Conservation (phyloP, 1,140 invertebrate species). For the Tetragonula clypearis region DNA sequence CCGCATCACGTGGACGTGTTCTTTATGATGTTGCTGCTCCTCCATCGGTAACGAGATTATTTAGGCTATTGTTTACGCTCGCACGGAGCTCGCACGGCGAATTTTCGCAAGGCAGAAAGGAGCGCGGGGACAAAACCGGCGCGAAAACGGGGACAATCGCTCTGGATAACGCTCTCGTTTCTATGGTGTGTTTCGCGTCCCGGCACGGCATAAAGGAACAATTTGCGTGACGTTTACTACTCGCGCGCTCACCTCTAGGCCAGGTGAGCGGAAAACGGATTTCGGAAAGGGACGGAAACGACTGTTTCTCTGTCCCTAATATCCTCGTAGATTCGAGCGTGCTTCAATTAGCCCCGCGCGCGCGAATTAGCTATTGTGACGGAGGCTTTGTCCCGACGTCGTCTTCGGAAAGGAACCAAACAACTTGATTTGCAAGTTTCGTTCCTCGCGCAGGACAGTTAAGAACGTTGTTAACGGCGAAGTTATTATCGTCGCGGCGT, state of each 20-base stretch:
- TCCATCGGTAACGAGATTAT: conserved; percentile 57
- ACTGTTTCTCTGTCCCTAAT: conserved; percentile 33
- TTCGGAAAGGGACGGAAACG: neutral
- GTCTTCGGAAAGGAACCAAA: neutral
- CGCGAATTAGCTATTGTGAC: conserved; percentile 15
- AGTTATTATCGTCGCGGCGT: conserved; percentile 14
- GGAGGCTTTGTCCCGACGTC: neutral
- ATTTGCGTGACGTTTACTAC: conserved; percentile 32
- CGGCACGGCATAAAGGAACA: conserved; percentile 40
- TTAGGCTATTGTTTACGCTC: conserved; percentile 57
- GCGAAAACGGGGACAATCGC: conserved; percentile 38
- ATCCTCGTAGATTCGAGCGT: conserved; percentile 26
- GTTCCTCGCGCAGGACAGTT: conserved; percentile 3
- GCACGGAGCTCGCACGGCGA: conserved; percentile 27
- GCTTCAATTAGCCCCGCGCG: conserved; percentile 21
- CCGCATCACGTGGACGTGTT: conserved; percentile 41
- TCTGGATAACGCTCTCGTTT: conserved; percentile 23
- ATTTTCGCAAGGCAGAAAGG: conserved; percentile 51
- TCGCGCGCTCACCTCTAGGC: neutral
- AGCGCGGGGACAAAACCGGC: neutral
- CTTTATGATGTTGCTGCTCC: conserved; percentile 41
- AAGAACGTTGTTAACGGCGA: conserved; percentile 24
- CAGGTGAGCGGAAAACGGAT: conserved; percentile 7
- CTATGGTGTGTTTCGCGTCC: conserved; percentile 21
- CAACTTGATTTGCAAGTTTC: conserved; percentile 43